These are phyloP conservation scores for Ooceraea biroi DNA, from an alignment of 1,140 invertebrate species.

Conservation along the genomic window DNA sequence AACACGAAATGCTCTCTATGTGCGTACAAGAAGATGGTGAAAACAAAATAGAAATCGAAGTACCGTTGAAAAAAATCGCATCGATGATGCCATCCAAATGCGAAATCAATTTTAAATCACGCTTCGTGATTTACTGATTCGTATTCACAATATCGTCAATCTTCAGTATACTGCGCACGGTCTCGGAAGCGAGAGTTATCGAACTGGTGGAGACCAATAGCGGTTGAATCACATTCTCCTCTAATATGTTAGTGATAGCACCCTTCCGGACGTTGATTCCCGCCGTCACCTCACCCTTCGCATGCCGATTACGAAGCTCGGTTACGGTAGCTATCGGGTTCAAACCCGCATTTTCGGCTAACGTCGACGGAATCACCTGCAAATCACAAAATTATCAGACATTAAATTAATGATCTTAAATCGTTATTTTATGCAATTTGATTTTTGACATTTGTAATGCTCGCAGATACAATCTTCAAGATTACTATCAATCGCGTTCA, in stretches of 20 bases:
- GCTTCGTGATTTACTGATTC: slow-evolving; percentile 74
- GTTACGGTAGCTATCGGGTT: slow-evolving; percentile 99
- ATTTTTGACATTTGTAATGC: background rate
- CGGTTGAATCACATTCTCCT: slow-evolving; percentile 99
- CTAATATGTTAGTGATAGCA: slow-evolving; percentile 97
- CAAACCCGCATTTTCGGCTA: slow-evolving; percentile 99
- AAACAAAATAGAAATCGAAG: background rate
- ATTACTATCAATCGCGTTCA: background rate
- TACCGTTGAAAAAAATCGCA: slow-evolving; percentile 21
- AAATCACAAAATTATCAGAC: slow-evolving; percentile 27
- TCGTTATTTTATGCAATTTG: background rate
- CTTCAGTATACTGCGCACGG: slow-evolving; percentile 98
- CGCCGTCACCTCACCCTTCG: slow-evolving; percentile 92
- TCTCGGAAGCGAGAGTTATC: slow-evolving; percentile 98
- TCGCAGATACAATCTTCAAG: background rate
- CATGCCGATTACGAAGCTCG: slow-evolving; percentile 97
- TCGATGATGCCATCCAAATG: slow-evolving; percentile 23
- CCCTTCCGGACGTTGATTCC: slow-evolving; percentile 99
- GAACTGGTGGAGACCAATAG: slow-evolving; percentile 97
- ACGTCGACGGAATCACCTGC: slow-evolving; percentile 94
- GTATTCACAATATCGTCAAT: slow-evolving; percentile 98
- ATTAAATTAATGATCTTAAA: background rate
- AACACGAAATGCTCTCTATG: background rate
- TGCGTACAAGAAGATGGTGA: background rate
- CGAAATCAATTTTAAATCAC: slow-evolving; percentile 18